Conservation (phyloP, 2,888 invertebrate species). For the Heteromyza rotundicornis region DNA sequence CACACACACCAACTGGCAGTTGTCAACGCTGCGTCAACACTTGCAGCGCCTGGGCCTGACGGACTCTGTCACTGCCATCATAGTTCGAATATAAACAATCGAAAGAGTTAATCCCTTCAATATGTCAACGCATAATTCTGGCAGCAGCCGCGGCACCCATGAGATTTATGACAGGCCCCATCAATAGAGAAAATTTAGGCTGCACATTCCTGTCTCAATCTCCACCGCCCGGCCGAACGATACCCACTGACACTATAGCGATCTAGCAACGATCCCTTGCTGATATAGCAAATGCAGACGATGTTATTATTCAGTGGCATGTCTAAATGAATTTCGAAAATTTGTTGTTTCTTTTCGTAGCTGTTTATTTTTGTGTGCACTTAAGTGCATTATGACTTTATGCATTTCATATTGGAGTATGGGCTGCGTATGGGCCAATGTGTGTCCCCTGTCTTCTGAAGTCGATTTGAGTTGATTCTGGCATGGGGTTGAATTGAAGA, state of each 20-base stretch:
- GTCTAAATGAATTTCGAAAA: too few species aligned
- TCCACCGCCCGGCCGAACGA: not conserved
- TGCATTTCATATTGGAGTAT: not conserved
- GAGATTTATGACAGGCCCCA: constrained; percentile 39
- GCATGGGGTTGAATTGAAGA: not conserved
- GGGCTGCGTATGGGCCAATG: too few species aligned
- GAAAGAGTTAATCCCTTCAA: constrained; percentile 34
- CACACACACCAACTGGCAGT: constrained; percentile 15
- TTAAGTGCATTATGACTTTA: constrained; percentile 15
- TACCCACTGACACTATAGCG: not conserved
- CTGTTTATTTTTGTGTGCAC: constrained; percentile 9
- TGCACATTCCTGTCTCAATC: too few species aligned
- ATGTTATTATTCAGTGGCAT: not conserved
- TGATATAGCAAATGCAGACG: not conserved
- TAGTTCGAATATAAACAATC: constrained; percentile 52
- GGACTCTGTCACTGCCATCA: constrained; percentile 26
- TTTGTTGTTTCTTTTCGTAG: not conserved
- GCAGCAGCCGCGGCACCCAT: constrained; percentile 3
- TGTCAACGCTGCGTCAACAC: constrained; percentile 32
- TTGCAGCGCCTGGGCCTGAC: constrained; percentile 1
- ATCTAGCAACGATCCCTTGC: too few species aligned
- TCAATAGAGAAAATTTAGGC: too few species aligned
- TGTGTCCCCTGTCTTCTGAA: not conserved
- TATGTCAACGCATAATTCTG: constrained; percentile 43
- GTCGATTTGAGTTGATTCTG: not conserved